Conservation (phyloP, 1,140 invertebrate species). For the Drepana arcuata region DNA sequence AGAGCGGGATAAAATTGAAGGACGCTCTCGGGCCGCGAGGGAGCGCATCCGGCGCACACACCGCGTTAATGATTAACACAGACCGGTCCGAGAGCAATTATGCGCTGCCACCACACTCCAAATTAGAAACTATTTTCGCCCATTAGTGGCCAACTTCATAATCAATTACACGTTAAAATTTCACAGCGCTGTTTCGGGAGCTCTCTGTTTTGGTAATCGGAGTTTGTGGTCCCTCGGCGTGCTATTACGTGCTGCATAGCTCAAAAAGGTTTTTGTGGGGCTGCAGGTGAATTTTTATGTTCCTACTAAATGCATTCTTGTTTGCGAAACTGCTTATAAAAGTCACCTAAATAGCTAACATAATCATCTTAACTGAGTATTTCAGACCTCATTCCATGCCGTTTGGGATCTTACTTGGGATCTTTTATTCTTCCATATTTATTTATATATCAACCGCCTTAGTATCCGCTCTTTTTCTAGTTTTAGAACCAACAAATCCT, state of each 20-base stretch:
- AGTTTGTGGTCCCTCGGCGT: conserved; percentile 68
- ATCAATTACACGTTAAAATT: conserved; percentile 71
- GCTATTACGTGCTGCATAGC: conserved; percentile 45
- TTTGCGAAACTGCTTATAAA: no score
- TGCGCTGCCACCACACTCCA: conserved; percentile 46
- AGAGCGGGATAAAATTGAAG: conserved; percentile 35
- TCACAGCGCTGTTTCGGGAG: conserved; percentile 58
- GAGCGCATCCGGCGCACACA: conserved; percentile 24
- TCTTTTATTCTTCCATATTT: no score
- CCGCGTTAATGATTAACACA: conserved; percentile 59
- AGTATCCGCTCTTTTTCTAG: no score
- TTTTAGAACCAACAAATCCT: no score
- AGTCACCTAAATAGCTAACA: no score
- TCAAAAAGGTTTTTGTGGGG: conserved; percentile 62
- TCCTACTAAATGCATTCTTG: conserved; percentile 47
- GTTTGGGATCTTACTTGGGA: no score
- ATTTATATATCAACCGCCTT: no score
- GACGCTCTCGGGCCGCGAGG: conserved; percentile 28
- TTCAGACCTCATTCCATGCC: no score
- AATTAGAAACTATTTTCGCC: conserved; percentile 72
- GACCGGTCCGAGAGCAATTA: conserved; percentile 63
- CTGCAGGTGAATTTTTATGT: conserved; percentile 57
- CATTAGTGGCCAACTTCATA: conserved; percentile 70
- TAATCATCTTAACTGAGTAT: no score
- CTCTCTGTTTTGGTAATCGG: conserved; percentile 63